These are phyloP conservation scores for Melipona beecheii DNA, from an alignment of 2,888 invertebrate genomes.

Conservation along the genomic window DNA sequence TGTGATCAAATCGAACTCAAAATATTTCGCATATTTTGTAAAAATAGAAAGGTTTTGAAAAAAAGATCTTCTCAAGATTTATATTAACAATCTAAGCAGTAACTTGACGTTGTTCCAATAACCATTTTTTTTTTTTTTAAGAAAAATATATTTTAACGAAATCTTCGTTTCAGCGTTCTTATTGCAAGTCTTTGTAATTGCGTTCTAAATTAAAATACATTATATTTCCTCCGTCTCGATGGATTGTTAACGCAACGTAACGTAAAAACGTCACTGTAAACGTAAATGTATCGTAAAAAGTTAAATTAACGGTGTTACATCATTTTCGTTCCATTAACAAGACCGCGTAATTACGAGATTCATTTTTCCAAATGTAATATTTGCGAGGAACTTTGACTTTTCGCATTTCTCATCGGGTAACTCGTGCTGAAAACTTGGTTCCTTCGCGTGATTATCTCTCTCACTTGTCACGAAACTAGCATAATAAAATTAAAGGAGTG, in stretches of 20 bases:
- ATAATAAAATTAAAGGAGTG: constrained; percentile 49
- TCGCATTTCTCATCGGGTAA: constrained; percentile 10
- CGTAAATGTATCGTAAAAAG: neutral
- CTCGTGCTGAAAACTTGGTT: constrained; percentile 23
- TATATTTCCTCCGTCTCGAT: neutral
- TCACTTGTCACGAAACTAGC: constrained; percentile 36
- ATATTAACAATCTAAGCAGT: too few species aligned
- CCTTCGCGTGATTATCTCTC: constrained; percentile 37
- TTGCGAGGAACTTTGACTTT: neutral
- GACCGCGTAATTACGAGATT: neutral
- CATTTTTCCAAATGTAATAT: constrained; percentile 29
- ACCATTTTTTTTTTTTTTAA: too few species aligned
- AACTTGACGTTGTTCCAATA: too few species aligned
- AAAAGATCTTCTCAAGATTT: too few species aligned
- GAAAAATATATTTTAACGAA: too few species aligned
- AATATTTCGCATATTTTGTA: too few species aligned
- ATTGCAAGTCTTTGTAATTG: neutral
- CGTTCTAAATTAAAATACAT: neutral
- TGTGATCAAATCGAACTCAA: too few species aligned
- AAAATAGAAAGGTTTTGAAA: too few species aligned
- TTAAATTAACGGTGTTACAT: neutral
- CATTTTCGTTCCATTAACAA: neutral
- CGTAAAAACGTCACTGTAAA: neutral
- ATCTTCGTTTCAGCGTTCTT: too few species aligned
- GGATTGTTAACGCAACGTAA: neutral